phyloP scores from a whole-genome alignment of 2,888 invertebrate species.

The Prenolepis imparis region DNA sequence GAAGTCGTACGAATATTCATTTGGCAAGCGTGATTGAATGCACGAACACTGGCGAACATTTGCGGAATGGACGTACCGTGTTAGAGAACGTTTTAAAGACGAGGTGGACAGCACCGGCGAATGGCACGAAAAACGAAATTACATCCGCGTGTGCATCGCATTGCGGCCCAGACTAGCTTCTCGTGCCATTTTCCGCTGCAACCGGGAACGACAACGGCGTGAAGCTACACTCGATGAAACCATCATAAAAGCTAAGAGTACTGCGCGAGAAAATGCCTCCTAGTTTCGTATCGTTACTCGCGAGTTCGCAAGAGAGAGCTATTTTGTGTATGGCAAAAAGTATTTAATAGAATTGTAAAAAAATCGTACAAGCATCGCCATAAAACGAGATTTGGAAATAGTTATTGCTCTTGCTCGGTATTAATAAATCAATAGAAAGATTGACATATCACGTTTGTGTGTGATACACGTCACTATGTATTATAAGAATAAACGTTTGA shows the following conservation, averaged over 20 bases:
- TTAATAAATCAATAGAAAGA: conserved; percentile 5
- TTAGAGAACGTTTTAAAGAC: conserved; percentile 19
- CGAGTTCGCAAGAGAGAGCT: not conserved
- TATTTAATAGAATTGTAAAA: conserved; percentile 15
- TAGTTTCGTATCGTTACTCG: conserved; percentile 23
- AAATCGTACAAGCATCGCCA: not conserved
- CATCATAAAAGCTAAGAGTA: conserved; percentile 47
- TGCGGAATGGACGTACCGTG: conserved; percentile 8
- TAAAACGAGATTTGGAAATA: not conserved
- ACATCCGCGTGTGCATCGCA: conserved; percentile 31
- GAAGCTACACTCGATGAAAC: conserved; percentile 28
- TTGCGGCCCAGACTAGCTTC: conserved; percentile 30
- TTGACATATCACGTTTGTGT: not conserved
- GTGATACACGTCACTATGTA: not conserved
- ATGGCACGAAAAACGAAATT: conserved; percentile 31
- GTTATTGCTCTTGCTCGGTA: not conserved
- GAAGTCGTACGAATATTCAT: conserved; percentile 27
- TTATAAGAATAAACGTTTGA: not conserved
- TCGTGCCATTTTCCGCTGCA: not conserved
- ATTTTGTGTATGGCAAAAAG: not conserved
- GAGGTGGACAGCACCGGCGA: not conserved
- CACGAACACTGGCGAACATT: conserved; percentile 10
- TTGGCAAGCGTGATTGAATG: conserved; percentile 15
- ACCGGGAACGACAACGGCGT: conserved; percentile 35
- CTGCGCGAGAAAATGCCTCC: not conserved